Conservation (phyloP, 2,888 invertebrate species). For the Polyommatus icarus region DNA sequence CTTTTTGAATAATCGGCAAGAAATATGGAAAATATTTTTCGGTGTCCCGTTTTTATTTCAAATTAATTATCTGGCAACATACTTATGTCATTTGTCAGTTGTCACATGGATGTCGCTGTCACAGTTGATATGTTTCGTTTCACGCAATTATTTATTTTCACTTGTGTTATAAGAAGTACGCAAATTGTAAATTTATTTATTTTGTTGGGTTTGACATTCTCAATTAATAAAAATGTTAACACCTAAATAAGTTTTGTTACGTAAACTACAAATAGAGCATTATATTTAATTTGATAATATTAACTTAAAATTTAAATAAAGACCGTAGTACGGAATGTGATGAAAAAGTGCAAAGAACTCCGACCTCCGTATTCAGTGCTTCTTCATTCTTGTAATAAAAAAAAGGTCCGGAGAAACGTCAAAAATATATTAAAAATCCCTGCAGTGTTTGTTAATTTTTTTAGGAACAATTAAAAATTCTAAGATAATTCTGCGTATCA, state of each 20-base stretch:
- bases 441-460: conserved; percentile 50
- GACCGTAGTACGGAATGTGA: not conserved
- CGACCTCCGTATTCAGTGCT: not conserved
- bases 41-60: not conserved
- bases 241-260: not conserved
- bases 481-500: conserved; percentile 47
- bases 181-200: not conserved
- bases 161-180: not conserved
- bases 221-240: not conserved
- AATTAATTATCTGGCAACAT: not conserved
- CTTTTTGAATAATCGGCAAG: not conserved
- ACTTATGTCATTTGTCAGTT: not conserved
- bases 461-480: conserved; percentile 55
- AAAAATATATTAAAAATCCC: conserved; percentile 57
- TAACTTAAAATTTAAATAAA: not conserved
- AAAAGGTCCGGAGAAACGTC: conserved; percentile 50
- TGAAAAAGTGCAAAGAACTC: not conserved
- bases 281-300: not conserved
- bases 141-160: conserved; percentile 4
- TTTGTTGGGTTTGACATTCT: not conserved
- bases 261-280: not conserved
- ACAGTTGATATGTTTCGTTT: conserved; percentile 36
- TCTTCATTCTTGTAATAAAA: not conserved
- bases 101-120: not conserved
- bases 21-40: not conserved